These are phyloP conservation scores for Calephelis virginiensis DNA, from an alignment of 1,140 invertebrate species.

Conservation along the genomic window DNA sequence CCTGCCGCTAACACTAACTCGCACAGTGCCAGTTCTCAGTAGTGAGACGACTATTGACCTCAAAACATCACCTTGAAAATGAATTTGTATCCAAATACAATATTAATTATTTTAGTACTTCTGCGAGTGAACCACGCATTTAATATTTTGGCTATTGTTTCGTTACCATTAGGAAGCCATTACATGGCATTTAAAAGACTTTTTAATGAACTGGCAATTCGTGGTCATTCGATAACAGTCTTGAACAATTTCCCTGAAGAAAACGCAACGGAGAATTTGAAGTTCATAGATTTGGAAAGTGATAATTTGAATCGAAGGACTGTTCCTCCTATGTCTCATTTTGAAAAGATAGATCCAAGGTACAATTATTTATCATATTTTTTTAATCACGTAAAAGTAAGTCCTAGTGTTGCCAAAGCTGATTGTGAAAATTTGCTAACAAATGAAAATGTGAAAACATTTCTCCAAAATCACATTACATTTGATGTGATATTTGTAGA, in stretches of 20 bases:
- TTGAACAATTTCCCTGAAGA: conserved; percentile 60
- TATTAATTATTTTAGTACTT: no score
- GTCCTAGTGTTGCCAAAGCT: conserved; percentile 9
- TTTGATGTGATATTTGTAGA: conserved; percentile 85
- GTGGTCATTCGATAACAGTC: conserved; percentile 70
- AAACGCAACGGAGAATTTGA: conserved; percentile 45
- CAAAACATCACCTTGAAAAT: no score
- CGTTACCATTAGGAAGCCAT: conserved; percentile 62
- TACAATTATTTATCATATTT: conserved; percentile 37
- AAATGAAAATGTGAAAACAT: conserved; percentile 52
- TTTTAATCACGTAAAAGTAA: conserved; percentile 32
- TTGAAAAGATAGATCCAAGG: conserved; percentile 35
- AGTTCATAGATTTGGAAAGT: conserved; percentile 42
- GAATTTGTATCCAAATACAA: no score
- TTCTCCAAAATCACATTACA: conserved; percentile 55
- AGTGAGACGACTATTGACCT: no score
- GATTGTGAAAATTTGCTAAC: conserved; percentile 66
- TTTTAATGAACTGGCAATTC: conserved; percentile 57
- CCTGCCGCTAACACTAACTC: no score
- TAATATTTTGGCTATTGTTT: conserved; percentile 58
- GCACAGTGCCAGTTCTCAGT: no score
- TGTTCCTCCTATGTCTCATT: conserved; percentile 30
- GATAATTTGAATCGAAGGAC: conserved; percentile 9
- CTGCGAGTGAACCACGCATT: conserved; percentile 14
- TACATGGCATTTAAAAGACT: conserved; percentile 64